Percentiles rank a stretch among this genome's conserved stretches.
Evolutionary conservation across 2,113 vertebrate genomes (phyloP).

Genomic region (Cepphus grylle): DNA sequence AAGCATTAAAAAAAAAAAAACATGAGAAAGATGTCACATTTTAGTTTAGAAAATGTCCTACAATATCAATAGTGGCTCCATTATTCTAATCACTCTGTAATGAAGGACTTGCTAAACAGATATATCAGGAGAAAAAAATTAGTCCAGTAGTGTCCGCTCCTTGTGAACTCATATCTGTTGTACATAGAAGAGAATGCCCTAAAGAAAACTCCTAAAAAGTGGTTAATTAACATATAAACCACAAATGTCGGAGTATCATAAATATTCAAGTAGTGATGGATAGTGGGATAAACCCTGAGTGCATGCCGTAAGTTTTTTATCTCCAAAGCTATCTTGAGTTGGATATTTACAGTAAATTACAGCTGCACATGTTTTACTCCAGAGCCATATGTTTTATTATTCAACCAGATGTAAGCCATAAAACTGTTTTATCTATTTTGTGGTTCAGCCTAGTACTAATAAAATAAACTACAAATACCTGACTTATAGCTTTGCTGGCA

Average conservation of each 20-base stretch:
- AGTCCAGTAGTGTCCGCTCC: not conserved
- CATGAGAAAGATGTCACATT: not conserved
- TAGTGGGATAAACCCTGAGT: constrained; percentile 53
- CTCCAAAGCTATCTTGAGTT: constrained; percentile 40
- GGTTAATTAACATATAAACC: constrained; percentile 67
- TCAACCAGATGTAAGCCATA: constrained; percentile 78
- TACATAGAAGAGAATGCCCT: constrained; percentile 9
- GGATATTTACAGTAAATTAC: constrained; percentile 76
- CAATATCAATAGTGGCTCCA: not conserved
- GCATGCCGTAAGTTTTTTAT: constrained; percentile 47
- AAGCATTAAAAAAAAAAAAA: not conserved
- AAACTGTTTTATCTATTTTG: constrained; percentile 81
- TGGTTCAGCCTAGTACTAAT: constrained; percentile 72
- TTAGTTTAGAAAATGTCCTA: not conserved
- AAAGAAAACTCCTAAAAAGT: constrained; percentile 21
- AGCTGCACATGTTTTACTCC: constrained; percentile 71
- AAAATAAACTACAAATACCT: constrained; percentile 81
- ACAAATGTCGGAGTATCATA: constrained; percentile 22
- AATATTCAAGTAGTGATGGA: constrained; percentile 46
- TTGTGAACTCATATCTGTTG: not conserved
- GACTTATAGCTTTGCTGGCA: constrained; percentile 67
- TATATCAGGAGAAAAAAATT: not conserved
- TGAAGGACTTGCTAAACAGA: not conserved
- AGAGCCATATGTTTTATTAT: constrained; percentile 76
- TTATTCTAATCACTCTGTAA: not conserved